phyloP scores from a whole-genome alignment of 1,140 invertebrate genomes.

The Nixonia krombeini region DNA sequence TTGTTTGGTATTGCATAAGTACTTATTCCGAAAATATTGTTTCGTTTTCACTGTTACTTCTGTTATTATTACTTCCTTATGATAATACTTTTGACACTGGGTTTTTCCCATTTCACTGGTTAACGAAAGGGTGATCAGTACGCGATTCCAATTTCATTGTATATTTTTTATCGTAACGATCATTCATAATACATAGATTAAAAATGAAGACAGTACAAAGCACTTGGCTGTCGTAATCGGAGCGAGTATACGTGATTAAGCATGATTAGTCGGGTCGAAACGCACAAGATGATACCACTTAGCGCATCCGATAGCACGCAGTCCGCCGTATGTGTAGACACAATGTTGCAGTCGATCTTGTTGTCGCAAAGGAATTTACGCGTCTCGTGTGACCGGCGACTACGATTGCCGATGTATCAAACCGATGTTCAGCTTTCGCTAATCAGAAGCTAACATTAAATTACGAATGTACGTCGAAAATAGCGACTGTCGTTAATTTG shows the following conservation, averaged over 20 bases:
- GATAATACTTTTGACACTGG: too few species aligned
- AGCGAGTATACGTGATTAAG: too few species aligned
- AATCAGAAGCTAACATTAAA: neutral
- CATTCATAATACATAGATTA: too few species aligned
- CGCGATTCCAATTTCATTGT: too few species aligned
- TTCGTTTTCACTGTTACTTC: too few species aligned
- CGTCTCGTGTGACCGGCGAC: neutral
- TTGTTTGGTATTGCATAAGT: too few species aligned
- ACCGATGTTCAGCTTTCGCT: neutral
- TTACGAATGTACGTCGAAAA: neutral
- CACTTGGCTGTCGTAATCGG: neutral
- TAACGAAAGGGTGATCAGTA: too few species aligned
- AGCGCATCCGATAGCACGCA: neutral
- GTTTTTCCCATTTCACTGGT: too few species aligned
- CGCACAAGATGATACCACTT: conserved; percentile 2
- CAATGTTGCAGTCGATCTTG: conserved; percentile 1
- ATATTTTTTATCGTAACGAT: too few species aligned
- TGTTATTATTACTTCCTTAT: too few species aligned
- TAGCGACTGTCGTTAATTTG: too few species aligned
- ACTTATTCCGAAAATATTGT: too few species aligned
- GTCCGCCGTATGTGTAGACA: neutral
- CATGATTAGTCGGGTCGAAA: neutral
- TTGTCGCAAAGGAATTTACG: conserved; percentile 4
- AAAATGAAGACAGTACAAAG: neutral
- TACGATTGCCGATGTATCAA: conserved; percentile 4